Conservation (phyloP, 2,888 invertebrate species). For the Sinelater perroti region DNA sequence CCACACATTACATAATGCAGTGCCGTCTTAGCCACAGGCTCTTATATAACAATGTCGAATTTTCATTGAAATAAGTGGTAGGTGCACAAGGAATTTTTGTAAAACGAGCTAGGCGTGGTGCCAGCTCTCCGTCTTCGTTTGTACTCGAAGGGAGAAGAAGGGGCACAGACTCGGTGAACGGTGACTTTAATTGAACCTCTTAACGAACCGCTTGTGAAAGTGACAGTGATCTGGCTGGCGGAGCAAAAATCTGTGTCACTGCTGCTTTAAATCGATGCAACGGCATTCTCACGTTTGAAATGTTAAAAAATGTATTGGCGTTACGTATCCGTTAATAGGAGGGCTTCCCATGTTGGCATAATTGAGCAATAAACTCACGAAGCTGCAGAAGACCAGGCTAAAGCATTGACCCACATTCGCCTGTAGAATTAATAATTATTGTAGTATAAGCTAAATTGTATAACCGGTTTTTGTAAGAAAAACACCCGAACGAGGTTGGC, state of each 20-base stretch:
- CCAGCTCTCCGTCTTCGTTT: background rate
- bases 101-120: constrained; percentile 8
- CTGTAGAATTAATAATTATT: constrained; percentile 27
- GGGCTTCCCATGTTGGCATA: too few relatives aligned
- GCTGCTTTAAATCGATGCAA: background rate
- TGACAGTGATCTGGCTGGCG: constrained; percentile 25
- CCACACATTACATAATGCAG: constrained; percentile 28
- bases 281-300: background rate
- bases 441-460: constrained; percentile 21
- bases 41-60: constrained; percentile 24
- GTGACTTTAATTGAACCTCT: constrained; percentile 24
- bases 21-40: constrained; percentile 11
- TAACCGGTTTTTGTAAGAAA: constrained; percentile 21
- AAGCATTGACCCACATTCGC: constrained; percentile 40
- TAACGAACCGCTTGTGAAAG: constrained; percentile 30
- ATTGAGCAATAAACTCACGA: constrained; percentile 1
- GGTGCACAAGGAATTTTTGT: constrained; percentile 13
- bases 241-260: constrained; percentile 18
- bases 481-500: constrained; percentile 28
- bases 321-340: too few relatives aligned
- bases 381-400: constrained; percentile 35
- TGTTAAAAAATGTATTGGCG: constrained; percentile 6
- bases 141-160: background rate
- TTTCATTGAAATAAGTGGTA: constrained; percentile 29
- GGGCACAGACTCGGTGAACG: background rate